These are phyloP conservation scores for Rhinella marina DNA, from an alignment of 2,797 vertebrate species.

Conservation along the genomic window DNA sequence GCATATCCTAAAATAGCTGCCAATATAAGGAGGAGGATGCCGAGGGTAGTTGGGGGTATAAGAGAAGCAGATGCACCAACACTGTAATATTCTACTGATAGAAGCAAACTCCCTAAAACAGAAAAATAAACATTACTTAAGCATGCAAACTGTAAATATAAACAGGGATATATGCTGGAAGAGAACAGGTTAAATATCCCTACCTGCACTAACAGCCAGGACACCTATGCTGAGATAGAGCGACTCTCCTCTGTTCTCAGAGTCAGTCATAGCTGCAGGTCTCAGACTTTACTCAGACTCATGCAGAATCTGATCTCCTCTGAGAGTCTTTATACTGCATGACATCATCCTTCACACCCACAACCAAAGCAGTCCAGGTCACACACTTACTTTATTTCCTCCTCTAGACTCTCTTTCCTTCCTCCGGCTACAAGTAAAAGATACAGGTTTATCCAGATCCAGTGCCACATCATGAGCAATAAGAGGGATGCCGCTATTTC, in stretches of 20 bases:
- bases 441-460: neutral
- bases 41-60: neutral
- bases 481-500: neutral
- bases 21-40: slow-evolving; percentile 76
- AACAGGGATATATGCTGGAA: neutral
- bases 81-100: neutral
- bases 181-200: neutral
- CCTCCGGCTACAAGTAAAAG: neutral
- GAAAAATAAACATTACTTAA: neutral
- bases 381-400: neutral
- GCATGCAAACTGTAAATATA: neutral
- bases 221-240: neutral
- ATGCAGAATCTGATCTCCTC: neutral
- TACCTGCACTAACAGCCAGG: slow-evolving; percentile 20
- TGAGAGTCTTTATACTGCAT: neutral
- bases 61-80: neutral
- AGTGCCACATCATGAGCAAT: neutral
- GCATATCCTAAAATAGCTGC: slow-evolving; percentile 78
- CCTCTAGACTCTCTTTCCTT: neutral
- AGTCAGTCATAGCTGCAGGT: neutral
- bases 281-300: neutral
- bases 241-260: neutral
- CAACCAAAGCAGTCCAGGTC: neutral
- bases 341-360: neutral
- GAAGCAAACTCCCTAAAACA: slow-evolving; percentile 6